phyloP scores from a whole-genome alignment of 1,140 invertebrate genomes.

The Neelides sp. region DNA sequence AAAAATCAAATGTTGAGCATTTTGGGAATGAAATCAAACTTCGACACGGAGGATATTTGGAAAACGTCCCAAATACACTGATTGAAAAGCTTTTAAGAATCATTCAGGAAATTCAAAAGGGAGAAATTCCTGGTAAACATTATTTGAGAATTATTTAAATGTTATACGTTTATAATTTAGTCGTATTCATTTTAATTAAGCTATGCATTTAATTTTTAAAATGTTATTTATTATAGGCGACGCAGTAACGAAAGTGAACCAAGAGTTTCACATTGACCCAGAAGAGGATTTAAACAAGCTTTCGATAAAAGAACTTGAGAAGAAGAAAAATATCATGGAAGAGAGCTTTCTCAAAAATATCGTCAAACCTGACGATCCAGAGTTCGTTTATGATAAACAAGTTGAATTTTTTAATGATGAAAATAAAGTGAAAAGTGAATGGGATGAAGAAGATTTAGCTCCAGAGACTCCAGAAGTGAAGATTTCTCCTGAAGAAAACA shows the following conservation, averaged over 20 bases:
- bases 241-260: conserved; percentile 9
- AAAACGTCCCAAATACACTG: conserved; percentile 1
- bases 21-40: conserved; percentile 4
- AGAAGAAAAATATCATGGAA: conserved; percentile 21
- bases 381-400: conserved; percentile 21
- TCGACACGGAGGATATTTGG: conserved; percentile 14
- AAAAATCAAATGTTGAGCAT: conserved; percentile 19
- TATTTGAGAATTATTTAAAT: background rate
- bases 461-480: too few species aligned
- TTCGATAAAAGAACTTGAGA: conserved; percentile 2
- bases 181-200: background rate
- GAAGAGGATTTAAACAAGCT: conserved; percentile 25
- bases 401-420: conserved; percentile 6
- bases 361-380: conserved; percentile 13
- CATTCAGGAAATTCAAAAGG: conserved; percentile 24
- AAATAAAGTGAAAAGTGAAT: conserved; percentile 8
- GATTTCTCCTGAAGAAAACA: too few species aligned
- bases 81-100: conserved; percentile 24
- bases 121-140: conserved; percentile 10
- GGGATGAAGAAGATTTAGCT: conserved; percentile 24
- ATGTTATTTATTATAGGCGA: conserved; percentile 2
- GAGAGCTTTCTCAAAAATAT: conserved; percentile 14
- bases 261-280: conserved; percentile 19
- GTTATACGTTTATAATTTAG: background rate
- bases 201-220: background rate